These are phyloP conservation scores for Cremastinae sp. DNA, from an alignment of 2,888 invertebrate species.

Conservation along the genomic window DNA sequence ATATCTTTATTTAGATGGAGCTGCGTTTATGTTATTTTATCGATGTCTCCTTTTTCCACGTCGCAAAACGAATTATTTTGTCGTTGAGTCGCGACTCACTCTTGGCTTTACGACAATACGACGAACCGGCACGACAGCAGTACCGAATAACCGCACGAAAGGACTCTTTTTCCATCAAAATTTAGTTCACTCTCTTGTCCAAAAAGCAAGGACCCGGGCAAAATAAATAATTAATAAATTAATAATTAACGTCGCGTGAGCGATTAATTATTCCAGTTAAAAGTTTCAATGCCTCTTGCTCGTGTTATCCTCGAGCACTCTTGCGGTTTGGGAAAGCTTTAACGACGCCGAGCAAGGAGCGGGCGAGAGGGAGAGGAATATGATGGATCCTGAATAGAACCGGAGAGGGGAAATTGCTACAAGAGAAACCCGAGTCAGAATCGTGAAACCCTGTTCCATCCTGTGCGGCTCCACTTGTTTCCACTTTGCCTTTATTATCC, in stretches of 20 bases:
- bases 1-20: constrained; percentile 9
- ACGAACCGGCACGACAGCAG: too few species aligned
- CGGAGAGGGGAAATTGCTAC: constrained; percentile 7
- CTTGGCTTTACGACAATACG: too few species aligned
- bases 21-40: constrained; percentile 31
- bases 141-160: too few species aligned
- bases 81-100: neutral
- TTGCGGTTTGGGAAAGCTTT: neutral
- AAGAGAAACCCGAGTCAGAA: constrained; percentile 30
- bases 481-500: too few species aligned
- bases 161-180: too few species aligned
- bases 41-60: constrained; percentile 28
- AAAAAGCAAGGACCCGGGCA: too few species aligned
- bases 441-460: neutral
- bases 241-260: too few species aligned
- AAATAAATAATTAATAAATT: too few species aligned
- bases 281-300: neutral
- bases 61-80: constrained; percentile 15
- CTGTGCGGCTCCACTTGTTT: too few species aligned
- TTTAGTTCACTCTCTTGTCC: too few species aligned
- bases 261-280: neutral
- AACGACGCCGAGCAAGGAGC: constrained; percentile 7
- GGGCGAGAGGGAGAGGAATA: neutral
- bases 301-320: constrained; percentile 12
- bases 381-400: neutral